phyloP scores from a whole-genome alignment of 2,113 vertebrate genomes.

The Odocoileus hemionus region DNA sequence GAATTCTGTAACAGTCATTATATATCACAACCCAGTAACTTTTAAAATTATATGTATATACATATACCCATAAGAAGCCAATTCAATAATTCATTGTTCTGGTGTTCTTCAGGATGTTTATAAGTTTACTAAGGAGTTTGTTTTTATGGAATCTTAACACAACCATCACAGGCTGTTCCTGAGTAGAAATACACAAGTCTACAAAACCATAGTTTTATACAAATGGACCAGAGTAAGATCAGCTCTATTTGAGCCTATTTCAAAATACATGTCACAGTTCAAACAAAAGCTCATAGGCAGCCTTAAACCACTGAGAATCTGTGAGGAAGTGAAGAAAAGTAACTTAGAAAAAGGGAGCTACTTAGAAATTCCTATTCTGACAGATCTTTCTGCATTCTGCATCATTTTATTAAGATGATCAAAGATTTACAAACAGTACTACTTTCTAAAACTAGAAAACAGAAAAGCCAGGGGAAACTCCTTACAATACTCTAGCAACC shows the following conservation, averaged over 20 bases:
- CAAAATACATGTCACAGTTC: background rate
- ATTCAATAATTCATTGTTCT: background rate
- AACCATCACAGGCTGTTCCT: background rate
- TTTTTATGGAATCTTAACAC: background rate
- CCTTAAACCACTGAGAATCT: background rate
- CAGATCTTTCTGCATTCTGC: background rate
- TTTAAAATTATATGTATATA: background rate
- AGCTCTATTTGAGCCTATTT: background rate
- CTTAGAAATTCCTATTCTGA: background rate
- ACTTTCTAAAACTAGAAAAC: slow-evolving; percentile 21
- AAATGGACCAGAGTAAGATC: background rate
- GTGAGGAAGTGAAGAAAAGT: background rate
- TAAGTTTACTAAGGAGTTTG: background rate
- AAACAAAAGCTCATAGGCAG: background rate
- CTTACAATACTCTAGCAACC: background rate
- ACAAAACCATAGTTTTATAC: background rate
- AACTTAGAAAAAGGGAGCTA: background rate
- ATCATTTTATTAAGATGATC: slow-evolving; percentile 37
- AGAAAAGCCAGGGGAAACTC: background rate
- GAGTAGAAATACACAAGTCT: background rate
- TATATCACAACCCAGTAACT: background rate
- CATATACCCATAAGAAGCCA: background rate
- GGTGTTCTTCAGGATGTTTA: background rate
- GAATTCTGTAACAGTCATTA: background rate
- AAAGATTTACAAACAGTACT: background rate